Evolutionary conservation across 1,140 invertebrate genomes (phyloP), one percentile per base, ranked within the genome.

Genomic region (Pseudomyrmex flavicornis): DNA sequence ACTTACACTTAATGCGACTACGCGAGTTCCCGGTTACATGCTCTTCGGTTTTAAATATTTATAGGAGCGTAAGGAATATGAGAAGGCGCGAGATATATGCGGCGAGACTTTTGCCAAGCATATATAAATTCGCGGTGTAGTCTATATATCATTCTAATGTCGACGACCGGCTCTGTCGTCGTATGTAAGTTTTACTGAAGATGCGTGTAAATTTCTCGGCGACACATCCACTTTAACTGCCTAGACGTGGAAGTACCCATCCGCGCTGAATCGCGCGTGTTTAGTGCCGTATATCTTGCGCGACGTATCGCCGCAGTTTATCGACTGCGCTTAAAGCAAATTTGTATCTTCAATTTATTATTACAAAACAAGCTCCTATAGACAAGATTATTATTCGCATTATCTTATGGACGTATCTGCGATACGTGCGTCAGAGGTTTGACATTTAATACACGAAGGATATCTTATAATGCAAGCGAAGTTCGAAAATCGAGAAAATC

Each of bases 71-170:
- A 46, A 13, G 4, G 12, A 48, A 3, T 52, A 65, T 17, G 73
- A 48, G 22, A 75, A 48, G 13, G 46, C 48, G 52, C 3, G 74
- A 66, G 35, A 35, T 35, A 35, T 66, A 77, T 15, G 10, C 35
- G 1, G 26, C 13, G 44, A 56, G 59, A 52, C 52, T 79, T 77
- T 68, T 12, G 35, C 46, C 13, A 22, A 46, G 13, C 20, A 58
- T 35, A 7, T 35, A 35, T 58, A 48, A 76, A 70, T 80, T 80
- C 35, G 17, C 58, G 12, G 8, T 56, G 22, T 35, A 69, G 63
- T 35, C 52, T 22, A 62, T 65, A 68, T 72, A 83, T 83, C 73
- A 86, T 83, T 83, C 22, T 35, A 62, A 63, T 56, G 48, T 76
- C 17, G 15, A 68, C 48, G 12, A 62, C 35, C 26, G 50, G 5